Conservation (phyloP, 2,797 vertebrate species). For the Gallinago nigripennis region DNA sequence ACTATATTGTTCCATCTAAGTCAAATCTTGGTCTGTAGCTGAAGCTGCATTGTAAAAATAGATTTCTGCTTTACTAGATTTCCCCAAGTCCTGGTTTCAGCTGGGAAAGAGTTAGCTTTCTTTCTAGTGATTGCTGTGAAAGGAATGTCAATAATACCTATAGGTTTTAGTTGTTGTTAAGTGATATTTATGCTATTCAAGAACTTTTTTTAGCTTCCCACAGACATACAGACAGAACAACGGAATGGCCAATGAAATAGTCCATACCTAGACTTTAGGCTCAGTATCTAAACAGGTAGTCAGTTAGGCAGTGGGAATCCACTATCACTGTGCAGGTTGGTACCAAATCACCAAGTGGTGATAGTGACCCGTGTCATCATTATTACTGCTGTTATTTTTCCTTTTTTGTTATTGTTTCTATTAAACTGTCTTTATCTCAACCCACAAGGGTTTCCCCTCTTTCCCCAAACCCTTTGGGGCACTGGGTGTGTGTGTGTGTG, state of each 20-base stretch:
- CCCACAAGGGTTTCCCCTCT: background rate
- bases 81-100: background rate
- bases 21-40: too few species aligned
- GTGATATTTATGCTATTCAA: background rate
- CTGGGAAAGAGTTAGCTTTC: background rate
- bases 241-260: background rate
- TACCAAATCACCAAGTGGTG: background rate
- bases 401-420: background rate
- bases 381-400: background rate
- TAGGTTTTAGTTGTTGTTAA: background rate
- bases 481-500: too few species aligned
- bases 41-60: background rate
- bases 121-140: background rate
- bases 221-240: background rate
- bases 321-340: background rate
- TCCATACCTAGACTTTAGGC: background rate
- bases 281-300: background rate
- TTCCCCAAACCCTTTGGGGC: background rate
- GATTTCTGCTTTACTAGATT: background rate
- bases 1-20: background rate
- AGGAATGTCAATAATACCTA: background rate
- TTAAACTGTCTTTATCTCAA: background rate
- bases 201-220: background rate
- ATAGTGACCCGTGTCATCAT: background rate
- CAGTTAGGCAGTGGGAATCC: background rate